Base-by-base conservation (phyloP, 1,140 invertebrate genomes). In the Drosophila simulans region DNA sequence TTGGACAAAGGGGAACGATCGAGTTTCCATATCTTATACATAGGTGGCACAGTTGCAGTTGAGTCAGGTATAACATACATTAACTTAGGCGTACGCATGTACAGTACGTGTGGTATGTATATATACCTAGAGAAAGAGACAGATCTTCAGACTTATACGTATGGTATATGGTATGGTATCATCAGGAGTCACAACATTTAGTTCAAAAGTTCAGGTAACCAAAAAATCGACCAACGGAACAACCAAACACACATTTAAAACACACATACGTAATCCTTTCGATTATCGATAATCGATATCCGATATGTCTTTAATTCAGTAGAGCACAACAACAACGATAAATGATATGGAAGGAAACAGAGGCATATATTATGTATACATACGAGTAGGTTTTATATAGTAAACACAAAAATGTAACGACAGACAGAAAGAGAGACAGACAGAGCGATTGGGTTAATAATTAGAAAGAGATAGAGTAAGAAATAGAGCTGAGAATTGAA, bases 301-400 rank as follows among this genome's bases (percentile, higher is more conserved):
- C 10, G 51, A 60, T 74, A 64, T 39, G 63, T 65, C 54, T 58
- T 73, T 77, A 85, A 54, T 57, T 85, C 57, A 45, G 63, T 60
- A 88, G 56, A 75, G 58, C 46, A 52, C 49, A 52, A 52, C 49
- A 52, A 52, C 49, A 52, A 20, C 49, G 49, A 85, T 88, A 78
- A 86, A 86, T 81, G 39, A 75, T 88, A 85, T 77, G 77, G 45
- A 69, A 70, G 48, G 55, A 56, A 83, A 88, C 77, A 89, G 58
- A 89, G 84, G 84, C 83, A 83, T 90, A 83, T 89, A 77, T 77
- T 86, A 82, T 88, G 84, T 89, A 86, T 78, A 69, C 53, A 70
- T 86, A 82, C 83, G 83, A 86, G 69, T 85, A 82, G 48, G 31
- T 69, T 77, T 88, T 76, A 85, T 86, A 77, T 85, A 69, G 46